Evolutionary conservation across 2,888 invertebrate species (phyloP), one percentile per base, ranked within the genome.

Genomic region (Entomobrya multifasciata): DNA sequence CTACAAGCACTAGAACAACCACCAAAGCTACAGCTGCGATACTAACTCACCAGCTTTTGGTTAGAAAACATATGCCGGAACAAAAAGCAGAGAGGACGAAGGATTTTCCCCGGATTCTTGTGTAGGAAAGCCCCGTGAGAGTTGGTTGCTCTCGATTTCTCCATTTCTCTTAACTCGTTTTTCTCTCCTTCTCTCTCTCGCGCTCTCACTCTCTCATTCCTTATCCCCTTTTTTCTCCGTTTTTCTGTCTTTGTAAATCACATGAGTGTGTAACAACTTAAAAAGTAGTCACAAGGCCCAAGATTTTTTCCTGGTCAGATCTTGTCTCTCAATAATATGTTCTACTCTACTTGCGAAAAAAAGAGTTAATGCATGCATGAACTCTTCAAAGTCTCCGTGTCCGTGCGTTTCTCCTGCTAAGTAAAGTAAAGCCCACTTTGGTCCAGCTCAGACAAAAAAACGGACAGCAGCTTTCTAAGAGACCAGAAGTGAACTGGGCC

Each of bases 51-150:
- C 65, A 65, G 65, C 41, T 79, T 65, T 57, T 6, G 62, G 62
- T 44, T 49, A 55, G 77, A 84, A 82, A 84, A 84, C 84, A 84
- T 84, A 77, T 84, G 77, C 84, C 77, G 67, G 77, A 77, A 84
- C 82, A 84, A 84, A 84, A 84, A 84, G 77, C 67, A 77, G 67
- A 77, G 77, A 76, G 83, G 76, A 65, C 65, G 76, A 67, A 77
- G 77, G 77, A 84, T 84, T 84, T 84, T 84, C 84, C 77, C 84
- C 67, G 84, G 84, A 84, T 84, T 84, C 84, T 77, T 84, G 62
- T 77, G 77, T 52, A 84, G 84, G 84, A 84, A 84, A 84, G 84
- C 84, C 84, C 77, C 84, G 84, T 84, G 84, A 84, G 84, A 84
- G 84, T 77, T 84, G 67, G 77, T 77, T 77, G 52, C 77, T 67